Conservation (phyloP, 92 coral and sea anemone species). For the Palythoa caribaeorum region DNA sequence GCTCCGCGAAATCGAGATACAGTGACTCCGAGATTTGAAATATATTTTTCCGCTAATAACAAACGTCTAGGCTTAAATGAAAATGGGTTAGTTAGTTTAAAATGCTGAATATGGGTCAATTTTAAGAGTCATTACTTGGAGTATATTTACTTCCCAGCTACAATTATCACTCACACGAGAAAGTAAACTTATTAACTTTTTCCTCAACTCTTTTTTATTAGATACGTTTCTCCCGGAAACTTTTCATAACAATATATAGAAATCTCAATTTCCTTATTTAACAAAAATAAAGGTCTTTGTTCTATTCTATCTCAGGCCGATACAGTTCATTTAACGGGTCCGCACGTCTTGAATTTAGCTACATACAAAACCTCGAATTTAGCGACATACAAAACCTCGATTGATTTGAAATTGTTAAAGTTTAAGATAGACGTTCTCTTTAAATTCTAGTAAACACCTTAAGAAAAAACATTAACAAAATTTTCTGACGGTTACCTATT, state of each 20-base stretch:
- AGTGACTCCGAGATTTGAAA: no score
- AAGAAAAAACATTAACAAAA: not conserved
- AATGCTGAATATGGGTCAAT: no score
- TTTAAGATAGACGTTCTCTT: not conserved
- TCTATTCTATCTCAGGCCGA: constrained; percentile 18
- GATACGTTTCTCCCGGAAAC: constrained; percentile 77
- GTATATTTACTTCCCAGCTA: no score
- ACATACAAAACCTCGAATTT: not conserved
- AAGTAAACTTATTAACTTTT: not conserved
- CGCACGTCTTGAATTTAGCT: not conserved
- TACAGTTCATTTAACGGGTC: not conserved
- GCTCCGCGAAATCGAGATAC: no score
- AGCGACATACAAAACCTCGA: not conserved
- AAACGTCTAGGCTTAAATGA: no score
- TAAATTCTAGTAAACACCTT: not conserved
- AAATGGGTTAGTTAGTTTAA: no score
- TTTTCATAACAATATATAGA: constrained; percentile 16
- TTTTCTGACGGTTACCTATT: not conserved
- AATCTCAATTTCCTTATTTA: constrained; percentile 8
- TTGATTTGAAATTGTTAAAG: not conserved
- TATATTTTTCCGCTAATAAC: no score
- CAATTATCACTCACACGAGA: not conserved
- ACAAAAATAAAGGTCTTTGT: constrained; percentile 54
- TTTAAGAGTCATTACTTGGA: no score
- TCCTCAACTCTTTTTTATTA: constrained; percentile 56